phyloP scores from a whole-genome alignment of 2,888 invertebrate species.

The Drosophila falleni region DNA sequence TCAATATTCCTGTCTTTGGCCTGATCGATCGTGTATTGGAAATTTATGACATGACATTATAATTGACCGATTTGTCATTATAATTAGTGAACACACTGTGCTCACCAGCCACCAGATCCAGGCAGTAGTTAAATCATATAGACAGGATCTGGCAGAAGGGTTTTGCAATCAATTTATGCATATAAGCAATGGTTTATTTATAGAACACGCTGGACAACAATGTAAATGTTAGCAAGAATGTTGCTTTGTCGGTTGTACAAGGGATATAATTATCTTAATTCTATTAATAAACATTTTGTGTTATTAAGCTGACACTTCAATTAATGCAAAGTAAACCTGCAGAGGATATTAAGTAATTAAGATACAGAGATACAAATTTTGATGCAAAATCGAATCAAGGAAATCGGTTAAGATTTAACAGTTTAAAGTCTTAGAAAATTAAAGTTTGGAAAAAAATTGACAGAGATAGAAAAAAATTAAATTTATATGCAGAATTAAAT shows the following conservation, averaged over 20 bases:
- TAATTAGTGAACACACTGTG: conserved; percentile 70
- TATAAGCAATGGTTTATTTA: conserved; percentile 35
- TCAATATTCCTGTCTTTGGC: conserved; percentile 67
- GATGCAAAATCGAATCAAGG: too few relatives aligned
- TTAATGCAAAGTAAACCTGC: conserved; percentile 1
- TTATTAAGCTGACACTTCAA: conserved; percentile 7
- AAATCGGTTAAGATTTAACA: too few relatives aligned
- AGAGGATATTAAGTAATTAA: conserved; percentile 10
- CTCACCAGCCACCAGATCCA: conserved; percentile 15
- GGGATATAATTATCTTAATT: conserved; percentile 17
- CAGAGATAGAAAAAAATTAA: too few relatives aligned
- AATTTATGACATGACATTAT: conserved; percentile 80
- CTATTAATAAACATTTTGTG: conserved; percentile 12
- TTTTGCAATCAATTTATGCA: conserved; percentile 47
- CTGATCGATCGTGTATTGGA: conserved; percentile 72
- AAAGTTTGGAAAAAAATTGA: too few relatives aligned
- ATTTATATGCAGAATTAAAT: too few relatives aligned
- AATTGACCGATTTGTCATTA: conserved; percentile 81
- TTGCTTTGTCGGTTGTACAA: not conserved
- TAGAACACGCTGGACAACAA: conserved; percentile 32
- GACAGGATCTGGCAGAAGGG: conserved; percentile 19
- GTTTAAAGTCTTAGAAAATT: too few relatives aligned
- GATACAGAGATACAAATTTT: too few relatives aligned
- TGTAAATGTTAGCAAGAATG: conserved; percentile 11
- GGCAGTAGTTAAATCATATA: conserved; percentile 19